These are phyloP conservation scores for Sphinx pinastri DNA, from an alignment of 2,888 invertebrate genomes.

Conservation along the genomic window DNA sequence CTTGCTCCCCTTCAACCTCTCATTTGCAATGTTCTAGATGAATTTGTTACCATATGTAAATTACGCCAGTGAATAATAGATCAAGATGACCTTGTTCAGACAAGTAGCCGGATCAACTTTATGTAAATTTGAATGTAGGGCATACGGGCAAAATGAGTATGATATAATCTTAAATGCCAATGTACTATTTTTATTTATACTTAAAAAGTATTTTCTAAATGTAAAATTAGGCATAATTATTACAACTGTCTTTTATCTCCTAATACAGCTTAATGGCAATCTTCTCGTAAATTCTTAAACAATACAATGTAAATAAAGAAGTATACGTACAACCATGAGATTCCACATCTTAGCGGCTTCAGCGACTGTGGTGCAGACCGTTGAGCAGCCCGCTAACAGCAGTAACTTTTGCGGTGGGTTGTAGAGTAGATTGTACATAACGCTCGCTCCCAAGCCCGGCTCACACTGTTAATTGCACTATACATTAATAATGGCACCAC, in stretches of 20 bases:
- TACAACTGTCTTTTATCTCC: no score
- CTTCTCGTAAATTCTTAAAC: no score
- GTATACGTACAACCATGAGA: conserved; percentile 95
- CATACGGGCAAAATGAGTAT: background rate
- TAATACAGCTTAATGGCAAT: no score
- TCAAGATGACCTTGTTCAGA: conserved; percentile 6
- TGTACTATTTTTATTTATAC: no score
- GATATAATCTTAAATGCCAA: no score
- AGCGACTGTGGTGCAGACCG: conserved; percentile 99
- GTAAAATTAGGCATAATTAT: no score
- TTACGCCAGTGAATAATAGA: background rate
- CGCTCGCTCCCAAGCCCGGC: conserved; percentile 98
- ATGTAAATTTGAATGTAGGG: background rate
- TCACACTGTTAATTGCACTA: conserved; percentile 90
- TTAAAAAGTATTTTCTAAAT: no score
- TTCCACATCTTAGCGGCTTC: conserved; percentile 99
- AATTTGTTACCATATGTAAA: conserved; percentile 8
- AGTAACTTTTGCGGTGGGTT: conserved; percentile 97
- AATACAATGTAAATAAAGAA: conserved; percentile 16
- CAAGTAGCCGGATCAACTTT: background rate
- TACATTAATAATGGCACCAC: conserved; percentile 23
- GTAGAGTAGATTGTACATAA: conserved; percentile 99
- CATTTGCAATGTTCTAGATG: conserved; percentile 14
- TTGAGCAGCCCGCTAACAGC: conserved; percentile 98
- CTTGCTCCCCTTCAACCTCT: conserved; percentile 14